Conservation (phyloP, 2,888 invertebrate species). For the Deroplatys truncata region DNA sequence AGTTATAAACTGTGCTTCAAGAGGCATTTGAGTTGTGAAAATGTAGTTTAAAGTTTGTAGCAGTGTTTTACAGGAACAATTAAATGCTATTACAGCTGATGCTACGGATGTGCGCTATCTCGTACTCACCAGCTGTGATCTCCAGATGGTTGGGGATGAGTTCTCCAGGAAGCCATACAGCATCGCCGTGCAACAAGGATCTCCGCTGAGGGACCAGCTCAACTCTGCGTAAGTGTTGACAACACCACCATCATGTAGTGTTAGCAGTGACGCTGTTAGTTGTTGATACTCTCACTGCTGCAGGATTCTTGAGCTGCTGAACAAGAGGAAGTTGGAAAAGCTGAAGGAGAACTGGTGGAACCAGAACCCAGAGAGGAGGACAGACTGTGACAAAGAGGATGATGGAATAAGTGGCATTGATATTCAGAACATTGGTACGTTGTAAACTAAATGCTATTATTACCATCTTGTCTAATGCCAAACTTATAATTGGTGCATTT, state of each 20-base stretch:
- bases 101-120: slow-evolving; percentile 87
- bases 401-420: slow-evolving; percentile 96
- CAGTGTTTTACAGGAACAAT: no score
- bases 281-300: no score
- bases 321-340: slow-evolving; percentile 86
- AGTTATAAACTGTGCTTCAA: no score
- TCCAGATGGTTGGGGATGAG: slow-evolving; percentile 92
- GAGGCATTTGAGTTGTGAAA: no score
- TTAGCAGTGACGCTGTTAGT: no score
- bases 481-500: no score
- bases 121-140: slow-evolving; percentile 77
- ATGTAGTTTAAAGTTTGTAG: no score
- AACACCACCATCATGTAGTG: not conserved
- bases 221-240: slow-evolving; percentile 79
- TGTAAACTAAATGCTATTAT: no score
- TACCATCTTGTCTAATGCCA: no score
- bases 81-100: slow-evolving; percentile 56
- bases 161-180: slow-evolving; percentile 97
- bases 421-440: slow-evolving; percentile 85
- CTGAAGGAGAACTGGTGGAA: slow-evolving; percentile 97
- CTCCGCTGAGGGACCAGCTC: slow-evolving; percentile 88
- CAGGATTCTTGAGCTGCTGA: slow-evolving; percentile 89
- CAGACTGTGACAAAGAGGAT: slow-evolving; percentile 77
- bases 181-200: slow-evolving; percentile 94
- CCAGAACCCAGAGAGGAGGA: slow-evolving; percentile 70